A percentile compares a stretch with the other conserved stretches of the same genome.
phyloP scores from a whole-genome alignment of 2,888 invertebrate species.

The Lagria hirta region DNA sequence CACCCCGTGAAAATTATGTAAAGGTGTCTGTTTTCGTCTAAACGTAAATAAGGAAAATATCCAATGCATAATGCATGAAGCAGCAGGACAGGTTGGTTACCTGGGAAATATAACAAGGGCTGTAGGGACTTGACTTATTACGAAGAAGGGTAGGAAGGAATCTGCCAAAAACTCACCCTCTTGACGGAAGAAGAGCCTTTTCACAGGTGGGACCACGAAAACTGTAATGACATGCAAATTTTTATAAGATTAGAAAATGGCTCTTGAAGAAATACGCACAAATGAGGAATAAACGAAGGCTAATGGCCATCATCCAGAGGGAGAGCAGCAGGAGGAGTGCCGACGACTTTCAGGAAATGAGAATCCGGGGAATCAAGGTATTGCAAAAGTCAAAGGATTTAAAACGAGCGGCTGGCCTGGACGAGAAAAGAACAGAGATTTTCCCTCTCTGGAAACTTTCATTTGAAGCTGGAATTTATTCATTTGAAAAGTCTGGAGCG shows the following conservation, averaged over 20 bases:
- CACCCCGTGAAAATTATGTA: slow-evolving; percentile 50
- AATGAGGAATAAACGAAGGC: slow-evolving; percentile 44
- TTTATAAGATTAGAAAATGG: slow-evolving; percentile 38
- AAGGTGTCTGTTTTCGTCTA: slow-evolving; percentile 50
- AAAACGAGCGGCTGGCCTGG: slow-evolving; percentile 13
- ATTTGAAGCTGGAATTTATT: too few relatives aligned
- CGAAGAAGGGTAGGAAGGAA: slow-evolving; percentile 36
- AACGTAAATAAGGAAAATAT: slow-evolving; percentile 54
- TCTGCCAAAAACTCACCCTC: too few relatives aligned
- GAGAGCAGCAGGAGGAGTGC: slow-evolving; percentile 35
- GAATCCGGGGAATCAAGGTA: slow-evolving; percentile 36
- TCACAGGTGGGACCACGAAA: slow-evolving; percentile 35
- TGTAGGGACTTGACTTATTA: slow-evolving; percentile 45
- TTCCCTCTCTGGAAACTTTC: slow-evolving; percentile 1
- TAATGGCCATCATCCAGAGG: slow-evolving; percentile 39
- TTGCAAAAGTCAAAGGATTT: slow-evolving; percentile 34
- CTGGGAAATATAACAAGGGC: slow-evolving; percentile 44
- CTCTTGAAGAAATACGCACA: slow-evolving; percentile 40
- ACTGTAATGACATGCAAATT: slow-evolving; percentile 47
- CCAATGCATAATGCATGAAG: slow-evolving; percentile 54
- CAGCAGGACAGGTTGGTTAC: slow-evolving; percentile 46
- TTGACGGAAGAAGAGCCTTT: too few relatives aligned
- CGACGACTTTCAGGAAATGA: slow-evolving; percentile 38
- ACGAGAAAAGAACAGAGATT: slow-evolving; percentile 14
- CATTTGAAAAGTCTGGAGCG: too few relatives aligned